These are phyloP conservation scores for Drosophila anomalata DNA, from an alignment of 2,888 invertebrate species.

Conservation along the genomic window DNA sequence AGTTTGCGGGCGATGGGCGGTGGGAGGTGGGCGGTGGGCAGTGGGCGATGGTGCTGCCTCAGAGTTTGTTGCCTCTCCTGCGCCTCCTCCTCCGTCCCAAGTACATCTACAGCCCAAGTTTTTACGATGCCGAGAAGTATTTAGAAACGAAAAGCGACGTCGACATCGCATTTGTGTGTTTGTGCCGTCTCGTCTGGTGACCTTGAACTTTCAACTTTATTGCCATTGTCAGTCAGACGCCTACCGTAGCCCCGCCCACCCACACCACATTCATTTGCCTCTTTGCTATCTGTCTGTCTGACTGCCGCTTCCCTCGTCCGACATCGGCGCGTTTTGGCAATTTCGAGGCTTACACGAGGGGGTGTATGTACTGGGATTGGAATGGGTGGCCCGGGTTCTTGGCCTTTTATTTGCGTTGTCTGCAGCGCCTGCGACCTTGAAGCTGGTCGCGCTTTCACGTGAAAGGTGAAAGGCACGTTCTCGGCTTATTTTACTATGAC, in stretches of 20 bases:
- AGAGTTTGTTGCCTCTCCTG: slow-evolving; percentile 54
- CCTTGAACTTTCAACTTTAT: slow-evolving; percentile 82
- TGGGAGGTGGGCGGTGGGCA: background rate
- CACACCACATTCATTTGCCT: slow-evolving; percentile 4
- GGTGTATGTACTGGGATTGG: background rate
- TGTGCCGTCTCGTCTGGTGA: slow-evolving; percentile 71
- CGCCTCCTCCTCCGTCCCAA: slow-evolving; percentile 9
- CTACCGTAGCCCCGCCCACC: slow-evolving; percentile 4
- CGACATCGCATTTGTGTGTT: slow-evolving; percentile 19
- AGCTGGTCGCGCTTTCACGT: slow-evolving; percentile 66
- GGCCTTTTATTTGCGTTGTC: slow-evolving; percentile 52
- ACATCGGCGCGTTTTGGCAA: slow-evolving; percentile 70
- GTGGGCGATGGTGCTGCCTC: slow-evolving; percentile 38
- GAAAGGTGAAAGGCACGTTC: slow-evolving; percentile 74
- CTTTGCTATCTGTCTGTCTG: slow-evolving; percentile 36
- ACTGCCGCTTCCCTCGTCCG: slow-evolving; percentile 20
- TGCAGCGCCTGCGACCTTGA: slow-evolving; percentile 74
- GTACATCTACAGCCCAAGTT: background rate
- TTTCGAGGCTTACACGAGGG: slow-evolving; percentile 61
- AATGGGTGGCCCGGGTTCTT: slow-evolving; percentile 21
- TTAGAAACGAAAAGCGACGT: slow-evolving; percentile 64
- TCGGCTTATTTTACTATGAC: slow-evolving; percentile 10
- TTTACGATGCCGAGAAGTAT: slow-evolving; percentile 20
- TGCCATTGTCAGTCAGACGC: slow-evolving; percentile 68
- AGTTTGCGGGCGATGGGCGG: background rate